Base-by-base conservation (phyloP, 2,113 vertebrate species). In the Erinaceus europaeus region DNA sequence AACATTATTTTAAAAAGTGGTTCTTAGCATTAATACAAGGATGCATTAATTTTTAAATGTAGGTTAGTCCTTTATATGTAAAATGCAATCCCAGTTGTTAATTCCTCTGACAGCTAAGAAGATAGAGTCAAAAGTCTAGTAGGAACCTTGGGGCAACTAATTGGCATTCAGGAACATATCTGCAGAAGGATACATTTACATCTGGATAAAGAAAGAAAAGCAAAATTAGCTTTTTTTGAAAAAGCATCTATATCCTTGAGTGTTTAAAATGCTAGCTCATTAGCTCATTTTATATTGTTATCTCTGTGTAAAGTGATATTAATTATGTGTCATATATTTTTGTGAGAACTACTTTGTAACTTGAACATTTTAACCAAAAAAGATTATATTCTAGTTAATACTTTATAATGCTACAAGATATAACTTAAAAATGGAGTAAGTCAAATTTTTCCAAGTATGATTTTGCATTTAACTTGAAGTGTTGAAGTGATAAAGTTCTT, bases 41-140 rank as follows among this genome's bases (percentile, higher is more conserved):
- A 75, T 59, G 23, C 73, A 17, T 64, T 42, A 2, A 17, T 73
- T 79, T 87, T 88, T 3, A 73, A 85, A 92, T 89, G 40, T 84
- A 68, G 61, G 44, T 68, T 72, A 84, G 52, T 76, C 8, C 32
- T 90, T 89, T 72, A 40, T 74, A 85, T 55, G 15, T 85, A 76
- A 77, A 86, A 52, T 82, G 17, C 13, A 90, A 74, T 74, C 20
- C 21, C 36, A 52, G 10, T 50, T 90, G 55, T 53, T 92, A 93
- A 92, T 83, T 76, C 46, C 34, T 48, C 42, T 85, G 13, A 69
- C 44, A 94, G 34, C 40, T 89, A 32, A 74, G 27, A 38, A 86
- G 73, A 80, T 32, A 62, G 9, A 76, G 62, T 88, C 36, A 91
- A 79, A 93, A 93, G 10, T 78, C 59, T 61, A 69, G 25, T n/a